phyloP scores from a whole-genome alignment of 1,140 invertebrate genomes.

The Drosophila ohnishii region DNA sequence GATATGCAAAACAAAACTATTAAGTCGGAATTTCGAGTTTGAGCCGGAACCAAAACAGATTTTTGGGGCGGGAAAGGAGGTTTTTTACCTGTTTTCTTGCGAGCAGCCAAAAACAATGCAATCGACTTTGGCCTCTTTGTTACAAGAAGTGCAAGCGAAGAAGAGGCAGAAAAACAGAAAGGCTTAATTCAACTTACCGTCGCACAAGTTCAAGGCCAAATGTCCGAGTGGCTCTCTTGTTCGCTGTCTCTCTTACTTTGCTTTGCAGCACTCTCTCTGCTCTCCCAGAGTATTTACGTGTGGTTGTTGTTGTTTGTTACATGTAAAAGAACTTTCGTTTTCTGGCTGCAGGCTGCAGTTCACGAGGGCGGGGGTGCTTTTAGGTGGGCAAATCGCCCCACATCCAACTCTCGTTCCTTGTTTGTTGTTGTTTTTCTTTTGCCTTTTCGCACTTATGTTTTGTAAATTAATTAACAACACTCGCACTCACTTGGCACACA shows the following conservation, averaged over 20 bases:
- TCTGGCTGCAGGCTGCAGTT: conserved; percentile 45
- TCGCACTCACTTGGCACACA: conserved; percentile 44
- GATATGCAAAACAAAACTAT: conserved; percentile 71
- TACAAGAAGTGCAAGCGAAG: conserved; percentile 44
- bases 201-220: conserved; percentile 78
- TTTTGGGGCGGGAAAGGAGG: not conserved
- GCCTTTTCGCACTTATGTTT: conserved; percentile 40
- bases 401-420: conserved; percentile 46
- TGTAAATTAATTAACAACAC: conserved; percentile 75
- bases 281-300: conserved; percentile 6
- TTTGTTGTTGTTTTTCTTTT: conserved; percentile 23
- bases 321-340: conserved; percentile 80
- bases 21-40: conserved; percentile 63
- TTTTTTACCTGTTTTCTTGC: not conserved
- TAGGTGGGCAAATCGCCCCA: conserved; percentile 31
- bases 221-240: conserved; percentile 48
- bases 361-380: conserved; percentile 2
- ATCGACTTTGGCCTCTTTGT: conserved; percentile 19
- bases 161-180: conserved; percentile 35
- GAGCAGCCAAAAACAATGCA: not conserved
- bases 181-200: conserved; percentile 69
- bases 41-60: conserved; percentile 35
- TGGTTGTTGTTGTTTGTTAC: conserved; percentile 36
- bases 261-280: conserved; percentile 38
- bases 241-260: conserved; percentile 18